Conservation (phyloP, 2,888 invertebrate genomes). For the Cosmia trapezina region DNA sequence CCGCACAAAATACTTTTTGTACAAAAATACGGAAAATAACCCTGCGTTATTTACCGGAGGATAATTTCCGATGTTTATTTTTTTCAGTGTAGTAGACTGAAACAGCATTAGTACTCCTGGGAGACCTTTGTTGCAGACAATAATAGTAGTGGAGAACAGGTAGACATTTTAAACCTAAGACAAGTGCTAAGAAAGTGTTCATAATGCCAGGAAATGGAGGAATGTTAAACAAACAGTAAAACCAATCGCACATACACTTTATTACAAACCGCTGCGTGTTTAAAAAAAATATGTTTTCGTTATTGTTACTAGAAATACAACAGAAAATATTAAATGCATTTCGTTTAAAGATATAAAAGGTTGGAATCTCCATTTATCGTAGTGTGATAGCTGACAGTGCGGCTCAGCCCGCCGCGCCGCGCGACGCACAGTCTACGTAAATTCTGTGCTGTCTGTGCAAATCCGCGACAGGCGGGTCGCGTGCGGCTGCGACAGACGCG, state of each 20-base stretch:
- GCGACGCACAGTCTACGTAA: conserved; percentile 45
- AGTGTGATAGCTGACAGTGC: conserved; percentile 51
- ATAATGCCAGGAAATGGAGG: conserved; percentile 2
- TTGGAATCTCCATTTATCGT: conserved; percentile 50
- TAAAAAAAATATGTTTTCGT: not conserved
- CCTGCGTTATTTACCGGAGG: not conserved
- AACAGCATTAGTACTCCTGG: conserved; percentile 1
- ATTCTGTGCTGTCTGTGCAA: conserved; percentile 56
- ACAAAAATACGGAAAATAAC: conserved; percentile 1
- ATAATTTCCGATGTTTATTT: conserved; percentile 10
- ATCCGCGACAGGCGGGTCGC: conserved; percentile 59
- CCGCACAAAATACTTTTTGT: not conserved
- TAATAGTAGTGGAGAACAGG: conserved; percentile 4
- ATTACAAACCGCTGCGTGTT: not conserved
- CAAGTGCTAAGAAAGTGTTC: not conserved
- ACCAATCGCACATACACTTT: conserved; percentile 11
- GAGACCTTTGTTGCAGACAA: conserved; percentile 16
- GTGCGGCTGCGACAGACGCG: conserved; percentile 52
- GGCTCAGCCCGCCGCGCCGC: conserved; percentile 32
- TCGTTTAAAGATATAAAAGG: conserved; percentile 42
- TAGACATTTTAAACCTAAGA: not conserved
- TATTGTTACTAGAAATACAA: conserved; percentile 16
- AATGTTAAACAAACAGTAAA: conserved; percentile 2
- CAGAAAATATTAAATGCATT: conserved; percentile 40
- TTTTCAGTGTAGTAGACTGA: not conserved